Evolutionary conservation across 2,888 invertebrate genomes (phyloP), one percentile per base, ranked within the genome.

Genomic region (Invenusta paracnida): DNA sequence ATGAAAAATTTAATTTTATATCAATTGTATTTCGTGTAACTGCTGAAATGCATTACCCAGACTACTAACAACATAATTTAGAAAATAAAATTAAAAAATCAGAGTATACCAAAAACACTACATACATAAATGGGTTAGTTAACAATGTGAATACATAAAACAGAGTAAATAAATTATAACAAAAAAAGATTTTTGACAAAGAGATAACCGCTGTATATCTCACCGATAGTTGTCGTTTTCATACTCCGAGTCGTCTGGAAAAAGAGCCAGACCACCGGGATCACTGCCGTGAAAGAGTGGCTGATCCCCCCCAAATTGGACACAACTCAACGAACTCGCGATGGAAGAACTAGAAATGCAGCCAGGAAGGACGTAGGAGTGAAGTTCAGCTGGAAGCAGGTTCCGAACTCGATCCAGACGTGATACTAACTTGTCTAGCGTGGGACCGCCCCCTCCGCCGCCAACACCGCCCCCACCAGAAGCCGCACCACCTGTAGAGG

Each of bases 291-390:
- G 48, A 17, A 48, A 48, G 5, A 48, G 48, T 48, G 48, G 48
- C 48, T 11, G 5, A 5, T 48, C 5, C 5, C 17, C 48, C 48
- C 48, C 48, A 11, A 17, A 17, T 11, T 11, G 48, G 17, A 48
- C 48, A 48, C 48, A 79, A n/a, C 28, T 79, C 79, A 27, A 79
- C n/a, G 84, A 31, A 1, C 85, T 67, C 17, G 86, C 30, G 1
- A 67, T 11, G 28, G 85, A 86, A 29, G 29, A 29, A 29, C 86
- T 86, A 29, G 85, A 86, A 23, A 86, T 31, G 30, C 86, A 86
- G 48, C 86, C 86, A 1, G 86, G 86, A 29, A 86, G 67, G 27
- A 86, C 73, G 30, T 85, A 86, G 23, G 48, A 30, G 29, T 85
- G 66, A 29, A 86, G 30, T 25, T 85, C 31, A n/a, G 86, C 31